Evolutionary conservation across 2,888 invertebrate species (phyloP).

Genomic region (Sinotaia quadrata): DNA sequence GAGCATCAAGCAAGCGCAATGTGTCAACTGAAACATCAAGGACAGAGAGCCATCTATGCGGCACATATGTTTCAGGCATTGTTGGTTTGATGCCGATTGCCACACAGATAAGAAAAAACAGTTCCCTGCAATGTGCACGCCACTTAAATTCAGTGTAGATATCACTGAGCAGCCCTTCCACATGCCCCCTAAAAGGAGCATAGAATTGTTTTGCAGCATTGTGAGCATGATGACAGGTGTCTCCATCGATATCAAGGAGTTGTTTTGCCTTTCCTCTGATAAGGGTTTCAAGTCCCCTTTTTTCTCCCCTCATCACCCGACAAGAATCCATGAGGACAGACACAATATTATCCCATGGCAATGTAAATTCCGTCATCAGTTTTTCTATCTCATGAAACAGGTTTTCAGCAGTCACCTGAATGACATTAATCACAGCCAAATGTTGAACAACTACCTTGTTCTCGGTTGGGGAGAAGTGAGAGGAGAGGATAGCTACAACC

Average conservation of each 20-base stretch:
- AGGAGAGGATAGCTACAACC: conserved; percentile 35
- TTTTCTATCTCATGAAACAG: conserved; percentile 28
- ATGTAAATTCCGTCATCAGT: conserved; percentile 31
- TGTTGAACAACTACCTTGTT: conserved; percentile 35
- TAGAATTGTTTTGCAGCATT: conserved; percentile 49
- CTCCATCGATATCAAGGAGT: conserved; percentile 50
- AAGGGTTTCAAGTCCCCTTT: conserved; percentile 44
- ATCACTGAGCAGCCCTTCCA: conserved; percentile 42
- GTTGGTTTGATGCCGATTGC: neutral
- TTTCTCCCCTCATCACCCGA: conserved; percentile 45
- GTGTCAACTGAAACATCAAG: conserved; percentile 12
- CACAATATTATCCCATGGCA: conserved; percentile 49
- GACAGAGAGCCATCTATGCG: conserved; percentile 43
- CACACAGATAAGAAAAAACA: conserved; percentile 37
- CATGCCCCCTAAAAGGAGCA: conserved; percentile 35
- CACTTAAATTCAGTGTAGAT: conserved; percentile 47
- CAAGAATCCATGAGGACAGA: conserved; percentile 49
- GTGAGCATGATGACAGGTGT: conserved; percentile 49
- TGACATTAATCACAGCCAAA: conserved; percentile 31
- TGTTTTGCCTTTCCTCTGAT: conserved; percentile 42
- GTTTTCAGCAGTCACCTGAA: conserved; percentile 28
- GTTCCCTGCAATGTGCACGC: conserved; percentile 38
- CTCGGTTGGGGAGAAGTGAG: conserved; percentile 24
- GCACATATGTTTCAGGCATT: conserved; percentile 5
- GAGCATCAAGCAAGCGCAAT: neutral